Base-by-base conservation (phyloP, 2,888 invertebrate species). In the Tuberolachnus salignus region DNA sequence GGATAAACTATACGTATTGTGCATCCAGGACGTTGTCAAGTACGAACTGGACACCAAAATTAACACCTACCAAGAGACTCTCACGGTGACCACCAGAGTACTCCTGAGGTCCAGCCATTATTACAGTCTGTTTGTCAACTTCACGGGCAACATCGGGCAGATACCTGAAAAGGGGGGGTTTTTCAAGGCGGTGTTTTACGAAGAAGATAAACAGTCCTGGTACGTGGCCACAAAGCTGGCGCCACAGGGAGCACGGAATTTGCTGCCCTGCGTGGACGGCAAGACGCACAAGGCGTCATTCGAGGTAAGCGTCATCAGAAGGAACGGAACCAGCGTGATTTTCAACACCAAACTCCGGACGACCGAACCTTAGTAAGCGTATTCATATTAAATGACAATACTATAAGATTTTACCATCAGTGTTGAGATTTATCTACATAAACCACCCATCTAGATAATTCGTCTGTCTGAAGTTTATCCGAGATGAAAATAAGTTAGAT, bases 291-390 rank as follows among this genome's bases (percentile, higher is more conserved):
- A 78, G 14, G 78, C 78, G 6, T 49, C 59, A 21, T 78, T 78
- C 9, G 78, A 78, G 19, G 69, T 78, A 69, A 78, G 78, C 23
- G 78, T 78, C 1, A 69, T 78, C 34, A 59, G 78, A n/a, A 57
- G 11, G 59, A 59, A 78, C 21, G 67, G 69, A 11, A 78, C 78
- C 13, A 69, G 2, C 0, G 69, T 78, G 16, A 78, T 78, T 59
- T 78, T 78, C n/a, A 78, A 78, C 23, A 78, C 78, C 42, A 57
- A 61, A 78, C 57, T 78, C 14, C 59, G 49, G 34, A 16, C 67
- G 1, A 59, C 78, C 1, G 67, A 67, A 51, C 57, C 34, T 1
- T 78, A 69, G 78, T 78, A n/a, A 78, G 78, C 69, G 1, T 11
- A 4, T 34, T 34, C 3, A 4, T 34, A 34, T 4, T 34, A 34